phyloP scores from a whole-genome alignment of 35 echinoderm and acorn worm species.

The Lytechinus pictus region DNA sequence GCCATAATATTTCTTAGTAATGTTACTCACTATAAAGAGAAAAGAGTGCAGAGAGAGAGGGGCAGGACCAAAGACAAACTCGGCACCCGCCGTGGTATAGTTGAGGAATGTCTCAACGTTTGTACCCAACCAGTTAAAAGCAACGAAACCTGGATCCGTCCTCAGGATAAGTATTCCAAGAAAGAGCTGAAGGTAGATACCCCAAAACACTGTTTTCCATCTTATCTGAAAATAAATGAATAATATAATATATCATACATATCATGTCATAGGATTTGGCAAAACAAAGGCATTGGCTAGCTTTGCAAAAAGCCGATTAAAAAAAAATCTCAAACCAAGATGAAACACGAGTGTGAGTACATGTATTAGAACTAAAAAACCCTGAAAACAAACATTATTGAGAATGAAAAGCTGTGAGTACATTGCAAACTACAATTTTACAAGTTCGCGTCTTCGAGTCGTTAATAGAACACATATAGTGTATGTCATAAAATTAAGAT shows the following conservation, averaged over 20 bases:
- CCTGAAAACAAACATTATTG: no score
- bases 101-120: slow-evolving; percentile 83
- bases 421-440: no score
- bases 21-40: slow-evolving; percentile 77
- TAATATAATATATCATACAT: not conserved
- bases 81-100: slow-evolving; percentile 81
- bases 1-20: not conserved
- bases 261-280: no score
- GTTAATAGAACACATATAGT: no score
- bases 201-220: slow-evolving; percentile 96
- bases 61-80: slow-evolving; percentile 91
- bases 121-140: slow-evolving; percentile 81
- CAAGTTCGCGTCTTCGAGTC: no score
- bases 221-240: slow-evolving; percentile 65
- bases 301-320: no score
- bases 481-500: no score
- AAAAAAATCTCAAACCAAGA: no score
- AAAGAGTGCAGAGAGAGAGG: slow-evolving; percentile 67
- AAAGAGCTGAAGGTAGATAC: slow-evolving; percentile 83
- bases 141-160: slow-evolving; percentile 70
- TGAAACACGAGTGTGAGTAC: no score
- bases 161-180: slow-evolving; percentile 91
- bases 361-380: no score
- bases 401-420: no score
- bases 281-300: no score